Base-by-base conservation (phyloP, 2,113 vertebrate genomes). In the Clupea harengus region DNA sequence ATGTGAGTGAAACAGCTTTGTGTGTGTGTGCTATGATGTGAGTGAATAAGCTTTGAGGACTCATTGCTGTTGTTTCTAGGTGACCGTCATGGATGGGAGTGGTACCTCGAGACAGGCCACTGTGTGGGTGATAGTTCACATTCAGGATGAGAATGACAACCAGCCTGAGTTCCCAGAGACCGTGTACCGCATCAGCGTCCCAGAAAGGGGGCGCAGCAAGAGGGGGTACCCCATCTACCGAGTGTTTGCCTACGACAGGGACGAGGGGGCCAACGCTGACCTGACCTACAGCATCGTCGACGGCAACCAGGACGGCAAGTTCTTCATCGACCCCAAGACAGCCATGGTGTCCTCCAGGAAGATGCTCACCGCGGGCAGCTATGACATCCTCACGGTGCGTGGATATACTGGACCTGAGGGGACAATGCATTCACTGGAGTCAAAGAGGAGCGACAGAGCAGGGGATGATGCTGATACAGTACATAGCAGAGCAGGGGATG, bases 61-160 rank as follows among this genome's bases (percentile, higher is more conserved):
- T n/a, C 9, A 17, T n/a, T 67, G 64, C 39, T 78, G 10, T 78
- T 78, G 3, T 78, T 32, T 54, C 88, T 90, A 99, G 98, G 97
- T 99, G 0, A 98, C 97, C 0, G 96, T 99, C n/a, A 96, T 96
- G 4, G 98, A 99, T 81, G 96, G 97, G 3, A 96, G 97, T 0
- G 90, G 95, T 32, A 95, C 95, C 80, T 96, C 96, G 11, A 97
- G 92, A 85, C 97, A 98, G 28, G 98, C 98, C 0, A 97, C 97
- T 0, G 96, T 97, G 39, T 99, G 98, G 97, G 96, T 99, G 85
- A 96, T 98, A 81, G 96, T 99, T 44, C 96, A 97, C 85, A 94
- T 99, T 45, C 92, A 97, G 78, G 98, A 99, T 88, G 97, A 99
- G 92, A 99, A 99, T 25, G 98, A 99, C 92, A 99, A 99, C 92